A percentile compares a stretch with the other conserved stretches of the same genome.
Evolutionary conservation across 92 coral and sea anemone species (phyloP).

Genomic region (Actinernus sp.): DNA sequence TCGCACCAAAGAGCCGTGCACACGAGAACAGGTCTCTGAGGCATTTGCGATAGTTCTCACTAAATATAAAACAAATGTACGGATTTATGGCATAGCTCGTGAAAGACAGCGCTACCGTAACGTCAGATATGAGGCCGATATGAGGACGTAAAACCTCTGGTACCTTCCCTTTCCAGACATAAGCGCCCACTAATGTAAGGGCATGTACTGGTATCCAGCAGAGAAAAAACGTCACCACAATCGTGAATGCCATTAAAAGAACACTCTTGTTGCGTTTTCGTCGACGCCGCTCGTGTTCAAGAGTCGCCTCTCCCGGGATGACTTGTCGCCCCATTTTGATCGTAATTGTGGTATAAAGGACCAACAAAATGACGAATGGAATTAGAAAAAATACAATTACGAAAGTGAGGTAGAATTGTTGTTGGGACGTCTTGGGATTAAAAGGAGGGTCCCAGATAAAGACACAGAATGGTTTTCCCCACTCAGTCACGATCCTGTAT

Average conservation of each 20-base stretch:
- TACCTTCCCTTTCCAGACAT: not conserved
- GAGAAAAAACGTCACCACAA: slow-evolving; percentile 23
- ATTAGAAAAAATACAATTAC: not conserved
- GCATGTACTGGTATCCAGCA: slow-evolving; percentile 34
- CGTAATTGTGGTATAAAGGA: slow-evolving; percentile 15
- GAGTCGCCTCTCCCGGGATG: slow-evolving; percentile 16
- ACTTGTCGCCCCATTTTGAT: slow-evolving; percentile 2
- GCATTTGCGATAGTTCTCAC: slow-evolving; percentile 44
- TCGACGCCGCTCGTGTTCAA: slow-evolving; percentile 1
- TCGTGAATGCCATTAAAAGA: slow-evolving; percentile 10
- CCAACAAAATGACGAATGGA: slow-evolving; percentile 7
- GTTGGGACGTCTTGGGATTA: not conserved
- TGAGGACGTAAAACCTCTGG: not conserved
- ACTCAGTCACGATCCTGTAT: not conserved
- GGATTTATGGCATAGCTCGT: not conserved
- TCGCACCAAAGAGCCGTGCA: too few species aligned
- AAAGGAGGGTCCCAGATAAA: not conserved
- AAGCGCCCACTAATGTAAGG: not conserved
- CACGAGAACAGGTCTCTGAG: slow-evolving; percentile 22
- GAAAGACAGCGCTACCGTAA: not conserved
- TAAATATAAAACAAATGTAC: slow-evolving; percentile 3
- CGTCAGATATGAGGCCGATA: not conserved
- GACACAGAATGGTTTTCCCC: not conserved
- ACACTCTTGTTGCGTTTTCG: slow-evolving; percentile 30
- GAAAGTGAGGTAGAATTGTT: not conserved